Percentiles rank a stretch among this genome's conserved stretches.
These are phyloP conservation scores for Sycophila sp. DNA, from an alignment of 1,140 invertebrate species.

Conservation along the genomic window DNA sequence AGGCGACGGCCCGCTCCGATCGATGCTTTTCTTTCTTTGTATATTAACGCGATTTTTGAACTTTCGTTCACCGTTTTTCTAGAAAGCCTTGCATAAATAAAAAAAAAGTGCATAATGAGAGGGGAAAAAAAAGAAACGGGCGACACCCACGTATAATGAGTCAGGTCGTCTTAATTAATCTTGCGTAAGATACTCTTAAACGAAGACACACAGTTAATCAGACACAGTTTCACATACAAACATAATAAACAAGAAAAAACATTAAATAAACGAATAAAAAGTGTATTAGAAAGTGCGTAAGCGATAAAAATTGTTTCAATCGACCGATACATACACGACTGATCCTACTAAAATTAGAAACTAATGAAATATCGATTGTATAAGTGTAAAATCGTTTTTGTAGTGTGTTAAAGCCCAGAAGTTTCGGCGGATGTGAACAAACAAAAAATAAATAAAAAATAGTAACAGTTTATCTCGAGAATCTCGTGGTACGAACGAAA, in stretches of 20 bases:
- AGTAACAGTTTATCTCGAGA: too few species aligned
- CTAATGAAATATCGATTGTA: slow-evolving; percentile 41
- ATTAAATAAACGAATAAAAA: slow-evolving; percentile 32
- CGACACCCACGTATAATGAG: neutral
- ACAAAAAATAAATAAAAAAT: neutral
- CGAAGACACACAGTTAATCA: neutral
- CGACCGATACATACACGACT: slow-evolving; percentile 33
- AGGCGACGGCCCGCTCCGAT: slow-evolving; percentile 46
- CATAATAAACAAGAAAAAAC: slow-evolving; percentile 1
- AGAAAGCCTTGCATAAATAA: neutral
- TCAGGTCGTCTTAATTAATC: neutral
- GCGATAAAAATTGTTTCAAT: slow-evolving; percentile 38
- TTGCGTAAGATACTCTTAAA: neutral
- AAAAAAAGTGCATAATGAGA: neutral
- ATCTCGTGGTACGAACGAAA: too few species aligned
- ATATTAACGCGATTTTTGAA: neutral
- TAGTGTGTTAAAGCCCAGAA: neutral
- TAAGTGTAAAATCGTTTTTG: slow-evolving; percentile 27
- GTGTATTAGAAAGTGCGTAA: slow-evolving; percentile 34
- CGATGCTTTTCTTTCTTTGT: neutral
- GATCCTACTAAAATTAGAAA: slow-evolving; percentile 47
- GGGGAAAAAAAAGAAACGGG: neutral
- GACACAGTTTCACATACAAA: too few species aligned
- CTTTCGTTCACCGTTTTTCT: neutral
- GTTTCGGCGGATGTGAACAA: neutral